Evolutionary conservation across 2,113 vertebrate genomes (phyloP), one percentile per base, ranked within the genome.

Genomic region (Notechis scutatus): DNA sequence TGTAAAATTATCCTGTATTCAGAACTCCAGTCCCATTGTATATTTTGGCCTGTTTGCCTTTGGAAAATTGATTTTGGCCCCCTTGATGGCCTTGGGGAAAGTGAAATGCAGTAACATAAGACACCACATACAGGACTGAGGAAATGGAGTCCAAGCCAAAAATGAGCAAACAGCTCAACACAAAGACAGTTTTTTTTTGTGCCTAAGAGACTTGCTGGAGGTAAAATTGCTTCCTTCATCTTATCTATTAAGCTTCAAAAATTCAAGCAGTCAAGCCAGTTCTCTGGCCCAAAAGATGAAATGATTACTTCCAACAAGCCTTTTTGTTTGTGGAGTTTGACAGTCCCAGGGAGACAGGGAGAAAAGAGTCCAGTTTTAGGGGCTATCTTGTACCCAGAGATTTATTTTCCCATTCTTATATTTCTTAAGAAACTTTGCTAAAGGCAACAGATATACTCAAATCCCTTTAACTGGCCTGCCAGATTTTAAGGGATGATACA

Each of bases 221-320:
- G 95, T 88, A 94, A 92, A 94, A 93, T 96, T 94, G 95, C 96
- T 96, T 96, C 96, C 95, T 96, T 96, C 95, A 93, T 93, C 93
- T 96, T 96, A 95, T 96, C 91, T 91, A 87, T 85, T 88, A 95
- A 95, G 91, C 94, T 95, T 87, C 69, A 94, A 92, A 94, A 96
- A 92, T 93, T 93, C 81, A 92, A 90, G 91, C 92, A 92, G 89
- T 94, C 94, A 92, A 88, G 93, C 74, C 90, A 94, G 93, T 95
- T 95, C 95, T 96, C 94, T 1, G 0, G 94, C 61, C 92, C 93
- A 88, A 91, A 93, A 94, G 74, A 59, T 0, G 5, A 92, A 61
- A 14, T 88, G 87, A 92, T 91, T 95, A 86, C 95, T 96, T 93
- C 34, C 87, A 93, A 24, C 45, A 91, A 85, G 34, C 55, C 54